Conservation (phyloP, 2,888 invertebrate genomes). For the Morpho helenor region DNA sequence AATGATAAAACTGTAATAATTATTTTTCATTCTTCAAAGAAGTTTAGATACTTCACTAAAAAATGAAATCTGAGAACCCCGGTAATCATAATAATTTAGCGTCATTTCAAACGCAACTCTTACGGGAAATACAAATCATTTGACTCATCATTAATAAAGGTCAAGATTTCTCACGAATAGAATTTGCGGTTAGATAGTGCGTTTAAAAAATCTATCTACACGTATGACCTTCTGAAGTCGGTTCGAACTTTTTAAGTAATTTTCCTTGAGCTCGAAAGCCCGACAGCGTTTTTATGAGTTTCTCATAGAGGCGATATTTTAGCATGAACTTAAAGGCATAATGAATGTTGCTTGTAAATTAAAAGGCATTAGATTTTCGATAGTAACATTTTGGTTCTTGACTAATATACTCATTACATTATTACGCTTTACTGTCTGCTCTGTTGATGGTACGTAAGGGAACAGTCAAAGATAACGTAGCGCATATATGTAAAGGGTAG, state of each 20-base stretch:
- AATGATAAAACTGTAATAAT: too few species aligned
- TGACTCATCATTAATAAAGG: constrained; percentile 24
- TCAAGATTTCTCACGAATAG: constrained; percentile 20
- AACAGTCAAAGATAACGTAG: too few species aligned
- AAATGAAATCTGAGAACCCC: neutral
- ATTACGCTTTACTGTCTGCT: too few species aligned
- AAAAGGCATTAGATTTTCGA: too few species aligned
- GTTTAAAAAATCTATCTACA: constrained; percentile 14
- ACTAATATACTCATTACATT: too few species aligned
- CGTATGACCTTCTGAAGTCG: constrained; percentile 10
- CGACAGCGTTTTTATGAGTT: constrained; percentile 9
- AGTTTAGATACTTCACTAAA: neutral
- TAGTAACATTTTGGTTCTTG: too few species aligned
- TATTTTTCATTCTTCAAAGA: too few species aligned
- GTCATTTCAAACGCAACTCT: constrained; percentile 9
- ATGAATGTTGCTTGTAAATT: too few species aligned
- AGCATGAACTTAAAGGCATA: constrained; percentile 9
- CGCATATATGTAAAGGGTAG: too few species aligned
- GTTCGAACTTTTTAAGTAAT: constrained; percentile 10
- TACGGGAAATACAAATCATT: constrained; percentile 16
- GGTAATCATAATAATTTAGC: neutral
- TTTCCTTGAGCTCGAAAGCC: constrained; percentile 14
- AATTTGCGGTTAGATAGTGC: constrained; percentile 23
- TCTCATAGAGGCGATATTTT: constrained; percentile 4
- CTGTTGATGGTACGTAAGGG: too few species aligned